Base-by-base conservation (phyloP, 2,113 vertebrate species). In the Trochalopteron elliotii region DNA sequence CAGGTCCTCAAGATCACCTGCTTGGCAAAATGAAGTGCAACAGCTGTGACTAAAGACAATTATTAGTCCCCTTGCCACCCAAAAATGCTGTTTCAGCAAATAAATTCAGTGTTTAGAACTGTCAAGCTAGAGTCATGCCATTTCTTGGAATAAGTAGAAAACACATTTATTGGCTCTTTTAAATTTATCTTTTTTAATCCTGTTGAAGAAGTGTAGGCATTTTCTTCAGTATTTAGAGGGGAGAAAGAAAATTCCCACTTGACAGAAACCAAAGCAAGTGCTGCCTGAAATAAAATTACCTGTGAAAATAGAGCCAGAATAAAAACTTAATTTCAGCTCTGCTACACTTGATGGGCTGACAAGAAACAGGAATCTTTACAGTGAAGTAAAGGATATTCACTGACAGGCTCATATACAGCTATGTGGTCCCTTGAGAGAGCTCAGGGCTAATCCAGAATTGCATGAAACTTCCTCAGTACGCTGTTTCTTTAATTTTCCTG, bases 311-410 rank as follows among this genome's bases (percentile, higher is more conserved):
- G 35, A 67, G 31, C 11, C 70, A 61, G 81, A 70, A 81, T 35
- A 74, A 63, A 95, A 87, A 45, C 22, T 47, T 70, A 63, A 47
- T 81, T 91, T 67, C 81, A 89, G 39, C 30, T 75, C 52, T 94
- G 50, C 64, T 77, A 35, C 25, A 35, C 23, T 52, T 37, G 47
- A 25, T 75, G 40, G 27, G 47, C 39, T 87, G 74, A 75, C 23
- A 75, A 59, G 45, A 90, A 83, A 76, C 22, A 70, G 50, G 20
- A 77, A 63, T 61, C 42, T 93, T 81, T 59, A 42, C 47, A 65
- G 33, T 23, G 3, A 2, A 40, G 30, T 50, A 42, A 31, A 60
- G 28, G 16, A 50, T 78, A 75, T 68, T 70, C 18, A 53, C 25
- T 61, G 55, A 59, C 72, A 86, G 56, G 56, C 60, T 84, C 42